Conservation (phyloP, 2,113 vertebrate species). For the Chauna torquata region DNA sequence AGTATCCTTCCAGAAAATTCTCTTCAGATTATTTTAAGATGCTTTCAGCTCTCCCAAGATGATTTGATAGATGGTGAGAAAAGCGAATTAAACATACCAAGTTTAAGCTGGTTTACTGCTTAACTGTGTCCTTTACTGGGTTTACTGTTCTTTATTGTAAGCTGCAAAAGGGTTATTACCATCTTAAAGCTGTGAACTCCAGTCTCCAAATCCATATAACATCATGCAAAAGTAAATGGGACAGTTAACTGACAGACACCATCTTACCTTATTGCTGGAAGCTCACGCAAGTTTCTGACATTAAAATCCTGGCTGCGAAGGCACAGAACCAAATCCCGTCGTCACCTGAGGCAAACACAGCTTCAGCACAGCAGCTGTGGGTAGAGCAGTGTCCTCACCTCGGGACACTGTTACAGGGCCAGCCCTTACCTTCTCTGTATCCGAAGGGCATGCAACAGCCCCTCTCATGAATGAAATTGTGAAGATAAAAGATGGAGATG, state of each 20-base stretch:
- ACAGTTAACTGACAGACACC: conserved; percentile 48
- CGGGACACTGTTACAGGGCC: neutral
- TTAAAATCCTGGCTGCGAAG: conserved; percentile 7
- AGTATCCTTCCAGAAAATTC: conserved; percentile 48
- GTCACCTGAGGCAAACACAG: neutral
- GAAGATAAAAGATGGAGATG: neutral
- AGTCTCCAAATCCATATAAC: conserved; percentile 39
- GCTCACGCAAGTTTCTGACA: neutral
- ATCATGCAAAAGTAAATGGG: conserved; percentile 41
- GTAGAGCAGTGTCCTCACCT: neutral
- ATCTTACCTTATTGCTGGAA: neutral
- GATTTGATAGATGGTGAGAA: conserved; percentile 39
- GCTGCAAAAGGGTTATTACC: conserved; percentile 58
- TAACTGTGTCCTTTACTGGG: conserved; percentile 57
- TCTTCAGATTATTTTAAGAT: conserved; percentile 47
- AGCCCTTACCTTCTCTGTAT: neutral
- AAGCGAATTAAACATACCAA: conserved; percentile 50
- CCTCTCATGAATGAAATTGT: neutral
- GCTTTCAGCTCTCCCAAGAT: conserved; percentile 26
- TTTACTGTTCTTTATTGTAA: conserved; percentile 61
- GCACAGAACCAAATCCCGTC: neutral
- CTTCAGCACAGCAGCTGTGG: neutral
- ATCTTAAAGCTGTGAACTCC: conserved; percentile 36
- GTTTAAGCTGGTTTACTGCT: conserved; percentile 67
- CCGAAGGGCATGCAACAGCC: neutral